Conservation (phyloP, 2,888 invertebrate genomes). For the Nemotelus nigrinus region DNA sequence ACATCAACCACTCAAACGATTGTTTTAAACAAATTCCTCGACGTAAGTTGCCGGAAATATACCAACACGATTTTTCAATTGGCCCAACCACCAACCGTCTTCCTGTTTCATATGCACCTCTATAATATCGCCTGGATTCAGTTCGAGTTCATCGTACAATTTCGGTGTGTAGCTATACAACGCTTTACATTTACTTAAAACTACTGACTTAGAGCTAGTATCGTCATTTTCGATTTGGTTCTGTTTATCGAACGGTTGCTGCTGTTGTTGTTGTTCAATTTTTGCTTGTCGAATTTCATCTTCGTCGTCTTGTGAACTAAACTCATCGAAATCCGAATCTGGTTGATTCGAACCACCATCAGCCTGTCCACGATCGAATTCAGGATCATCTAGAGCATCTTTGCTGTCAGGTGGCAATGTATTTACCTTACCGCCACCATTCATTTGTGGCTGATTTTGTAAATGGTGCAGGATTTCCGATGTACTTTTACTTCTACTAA, state of each 20-base stretch:
- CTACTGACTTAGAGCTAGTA: conserved; percentile 48
- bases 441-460: conserved; percentile 28
- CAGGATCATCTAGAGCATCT: conserved; percentile 54
- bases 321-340: conserved; percentile 88
- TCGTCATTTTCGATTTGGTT: conserved; percentile 22
- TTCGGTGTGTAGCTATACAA: conserved; percentile 89
- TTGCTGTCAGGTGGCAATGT: conserved; percentile 46
- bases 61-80: conserved; percentile 84
- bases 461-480: conserved; percentile 57
- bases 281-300: conserved; percentile 65
- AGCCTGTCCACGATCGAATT: conserved; percentile 63
- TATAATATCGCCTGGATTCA: conserved; percentile 83
- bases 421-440: conserved; percentile 41
- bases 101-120: conserved; percentile 90
- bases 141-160: conserved; percentile 84
- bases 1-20: too few relatives aligned
- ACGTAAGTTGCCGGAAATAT: conserved; percentile 96
- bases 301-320: conserved; percentile 79
- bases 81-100: conserved; percentile 96
- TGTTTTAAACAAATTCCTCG: conserved; percentile 72
- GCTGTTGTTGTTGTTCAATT: conserved; percentile 13
- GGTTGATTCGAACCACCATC: conserved; percentile 89
- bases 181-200: conserved; percentile 81
- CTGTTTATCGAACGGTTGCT: not conserved
- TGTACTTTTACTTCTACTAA: conserved; percentile 63